These are phyloP conservation scores for Microchrysa polita DNA, from an alignment of 2,888 invertebrate species.

Conservation along the genomic window DNA sequence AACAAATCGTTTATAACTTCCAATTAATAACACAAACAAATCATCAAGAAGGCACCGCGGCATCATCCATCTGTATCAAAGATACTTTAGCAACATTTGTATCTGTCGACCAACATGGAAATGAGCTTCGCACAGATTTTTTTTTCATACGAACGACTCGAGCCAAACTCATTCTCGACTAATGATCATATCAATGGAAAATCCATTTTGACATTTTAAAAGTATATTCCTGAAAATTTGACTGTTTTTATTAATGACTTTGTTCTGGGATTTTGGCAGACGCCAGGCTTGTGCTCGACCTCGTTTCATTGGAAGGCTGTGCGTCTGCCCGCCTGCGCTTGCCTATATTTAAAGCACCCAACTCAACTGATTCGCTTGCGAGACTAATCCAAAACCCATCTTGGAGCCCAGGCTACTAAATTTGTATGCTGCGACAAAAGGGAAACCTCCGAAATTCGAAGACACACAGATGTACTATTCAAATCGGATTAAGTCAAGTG, in stretches of 20 bases:
- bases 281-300: conserved; percentile 34
- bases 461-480: background rate
- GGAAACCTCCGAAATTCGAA: too few species aligned
- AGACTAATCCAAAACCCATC: background rate
- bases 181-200: conserved; percentile 47
- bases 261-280: conserved; percentile 25
- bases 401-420: background rate
- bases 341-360: too few species aligned
- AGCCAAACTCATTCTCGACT: background rate
- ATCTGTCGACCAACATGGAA: too few species aligned
- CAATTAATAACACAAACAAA: conserved; percentile 27
- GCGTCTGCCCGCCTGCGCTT: too few species aligned
- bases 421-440: background rate
- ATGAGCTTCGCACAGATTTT: background rate
- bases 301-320: background rate
- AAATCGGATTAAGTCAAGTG: conserved; percentile 12
- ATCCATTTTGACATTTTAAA: conserved; percentile 47
- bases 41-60: background rate
- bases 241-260: conserved; percentile 37
- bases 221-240: conserved; percentile 37
- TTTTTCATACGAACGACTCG: background rate
- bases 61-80: background rate
- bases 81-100: too few species aligned
- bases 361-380: too few species aligned
- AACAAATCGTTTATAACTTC: conserved; percentile 44